Evolutionary conservation across 2,888 invertebrate species (phyloP), one percentile per base, ranked within the genome.

Genomic region (Cyclophora punctaria): DNA sequence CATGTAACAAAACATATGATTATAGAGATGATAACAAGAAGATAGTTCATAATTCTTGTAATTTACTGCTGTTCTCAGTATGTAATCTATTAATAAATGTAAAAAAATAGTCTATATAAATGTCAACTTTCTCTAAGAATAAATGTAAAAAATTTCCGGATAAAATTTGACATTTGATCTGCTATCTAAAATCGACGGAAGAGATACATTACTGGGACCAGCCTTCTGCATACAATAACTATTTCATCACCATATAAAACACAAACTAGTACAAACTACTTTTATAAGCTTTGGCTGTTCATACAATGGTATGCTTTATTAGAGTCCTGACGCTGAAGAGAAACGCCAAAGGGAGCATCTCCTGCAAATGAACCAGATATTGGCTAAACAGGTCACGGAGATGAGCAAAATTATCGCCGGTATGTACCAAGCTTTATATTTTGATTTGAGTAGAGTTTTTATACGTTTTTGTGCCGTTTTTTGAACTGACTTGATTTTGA

Each of bases 361-460:
- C 67, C 90, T 98, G 56, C 96, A 96, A 75, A 90, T 98, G 69
- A 96, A 96, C 89, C 97, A 97, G 86, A 94, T 96, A 67, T 90
- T 98, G 66, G 98, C 97, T 55, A 94, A 95, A 79, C 95, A 96
- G 90, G 97, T 97, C 67, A 97, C 96, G 91, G 95, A 96, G 86
- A 96, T 96, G 91, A 97, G 96, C 89, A 96, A 96, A 91, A 95
- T 96, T 77, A 96, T 97, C 67, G 97, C 98, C 84, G 97, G 97
- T 97, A 91, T 90, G 91, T 86, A 59, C 20, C 46, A 49, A 47
- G 47, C 48, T 48, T 53, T 48, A 6, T 34, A 41, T 45, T 48
- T 20, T 20, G 20, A 20, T 20, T 43, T 43, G 7, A 43, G 7
- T 43, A 20, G 20, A 20, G 42, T 43, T 43, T n/a, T 43, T 55